A percentile compares a stretch with the other conserved stretches of the same genome.
Evolutionary conservation across 2,797 vertebrate genomes (phyloP).

Genomic region (Agapornis canus): DNA sequence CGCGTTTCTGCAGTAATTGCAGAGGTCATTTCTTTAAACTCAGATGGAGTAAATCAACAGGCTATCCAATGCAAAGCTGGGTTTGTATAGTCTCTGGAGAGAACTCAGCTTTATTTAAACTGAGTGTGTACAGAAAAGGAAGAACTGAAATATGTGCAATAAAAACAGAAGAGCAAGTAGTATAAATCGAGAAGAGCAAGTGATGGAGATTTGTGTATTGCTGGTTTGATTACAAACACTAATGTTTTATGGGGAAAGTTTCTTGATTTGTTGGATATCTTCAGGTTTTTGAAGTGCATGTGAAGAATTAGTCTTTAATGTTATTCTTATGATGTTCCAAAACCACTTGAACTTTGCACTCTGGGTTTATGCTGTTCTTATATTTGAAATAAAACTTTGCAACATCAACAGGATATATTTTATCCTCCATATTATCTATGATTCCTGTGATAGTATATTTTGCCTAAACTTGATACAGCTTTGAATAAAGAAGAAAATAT

Average conservation of each 20-base stretch:
- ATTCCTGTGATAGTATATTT: not conserved
- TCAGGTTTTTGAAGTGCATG: not conserved
- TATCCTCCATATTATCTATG: not conserved
- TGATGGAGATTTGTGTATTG: not conserved
- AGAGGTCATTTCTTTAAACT: slow-evolving; percentile 72
- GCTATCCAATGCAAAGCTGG: slow-evolving; percentile 27
- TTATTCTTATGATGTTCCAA: not conserved
- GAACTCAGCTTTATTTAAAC: slow-evolving; percentile 40
- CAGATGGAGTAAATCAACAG: slow-evolving; percentile 74
- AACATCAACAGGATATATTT: not conserved
- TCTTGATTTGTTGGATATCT: not conserved
- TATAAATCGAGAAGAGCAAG: slow-evolving; percentile 15
- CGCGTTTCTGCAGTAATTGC: slow-evolving; percentile 67
- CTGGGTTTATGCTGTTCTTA: not conserved
- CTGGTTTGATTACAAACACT: slow-evolving; percentile 10
- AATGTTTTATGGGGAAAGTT: not conserved
- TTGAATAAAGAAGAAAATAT: not conserved
- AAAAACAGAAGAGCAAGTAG: not conserved
- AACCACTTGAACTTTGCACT: slow-evolving; percentile 38
- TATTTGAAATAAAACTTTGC: not conserved
- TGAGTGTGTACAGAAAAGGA: slow-evolving; percentile 52
- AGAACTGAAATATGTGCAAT: slow-evolving; percentile 49
- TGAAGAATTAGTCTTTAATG: not conserved
- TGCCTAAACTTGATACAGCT: not conserved
- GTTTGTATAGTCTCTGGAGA: slow-evolving; percentile 49